Evolutionary conservation across 2,113 vertebrate genomes (phyloP).

Genomic region (Silurus glanis): DNA sequence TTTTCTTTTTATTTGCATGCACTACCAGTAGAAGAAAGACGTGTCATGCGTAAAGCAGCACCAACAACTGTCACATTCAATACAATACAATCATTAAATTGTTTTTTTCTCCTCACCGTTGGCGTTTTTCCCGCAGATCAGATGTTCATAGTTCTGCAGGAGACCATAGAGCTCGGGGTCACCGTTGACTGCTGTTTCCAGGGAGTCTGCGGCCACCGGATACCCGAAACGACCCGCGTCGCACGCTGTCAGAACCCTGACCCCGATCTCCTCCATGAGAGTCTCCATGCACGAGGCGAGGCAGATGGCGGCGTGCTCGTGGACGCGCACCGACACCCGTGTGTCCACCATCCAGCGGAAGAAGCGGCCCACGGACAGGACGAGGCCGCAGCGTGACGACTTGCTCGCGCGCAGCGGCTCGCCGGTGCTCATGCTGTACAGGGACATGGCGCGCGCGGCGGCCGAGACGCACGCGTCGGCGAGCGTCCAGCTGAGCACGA

Average conservation of each 20-base stretch:
- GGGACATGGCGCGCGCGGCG: slow-evolving; percentile 81
- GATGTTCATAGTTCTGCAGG: slow-evolving; percentile 87
- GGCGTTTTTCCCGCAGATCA: slow-evolving; percentile 87
- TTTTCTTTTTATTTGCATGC: neutral
- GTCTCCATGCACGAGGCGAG: slow-evolving; percentile 85
- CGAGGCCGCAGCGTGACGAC: slow-evolving; percentile 85
- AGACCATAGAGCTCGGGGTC: slow-evolving; percentile 91
- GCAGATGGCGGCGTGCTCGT: slow-evolving; percentile 88
- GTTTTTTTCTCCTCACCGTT: slow-evolving; percentile 77
- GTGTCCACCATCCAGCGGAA: slow-evolving; percentile 98
- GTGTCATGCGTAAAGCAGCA: neutral
- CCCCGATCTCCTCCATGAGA: slow-evolving; percentile 82
- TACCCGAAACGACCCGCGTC: slow-evolving; percentile 51
- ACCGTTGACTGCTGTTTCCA: slow-evolving; percentile 83
- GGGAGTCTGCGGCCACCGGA: slow-evolving; percentile 75
- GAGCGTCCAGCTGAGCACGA: slow-evolving; percentile 86
- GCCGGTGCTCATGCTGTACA: slow-evolving; percentile 92
- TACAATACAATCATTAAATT: neutral
- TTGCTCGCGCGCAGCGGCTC: slow-evolving; percentile 80
- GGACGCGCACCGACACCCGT: slow-evolving; percentile 86
- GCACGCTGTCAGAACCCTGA: slow-evolving; percentile 74
- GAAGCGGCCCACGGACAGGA: slow-evolving; percentile 87
- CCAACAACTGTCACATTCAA: neutral
- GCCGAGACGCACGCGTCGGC: slow-evolving; percentile 83
- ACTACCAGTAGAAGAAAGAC: neutral